These are phyloP conservation scores for Lapara coniferarum DNA, from an alignment of 2,888 invertebrate genomes.

Conservation along the genomic window DNA sequence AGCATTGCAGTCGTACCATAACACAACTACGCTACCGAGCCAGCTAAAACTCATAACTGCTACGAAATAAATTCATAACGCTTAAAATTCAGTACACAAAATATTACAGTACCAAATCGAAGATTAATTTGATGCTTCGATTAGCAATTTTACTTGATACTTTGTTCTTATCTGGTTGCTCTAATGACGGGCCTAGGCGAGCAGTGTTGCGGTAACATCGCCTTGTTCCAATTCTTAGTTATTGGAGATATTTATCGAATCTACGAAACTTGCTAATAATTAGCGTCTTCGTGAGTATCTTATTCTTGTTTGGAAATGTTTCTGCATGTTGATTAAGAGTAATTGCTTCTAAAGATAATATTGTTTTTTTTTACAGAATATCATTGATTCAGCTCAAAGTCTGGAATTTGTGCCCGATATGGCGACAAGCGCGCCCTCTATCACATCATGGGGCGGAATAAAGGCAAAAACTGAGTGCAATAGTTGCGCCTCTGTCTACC, in stretches of 20 bases:
- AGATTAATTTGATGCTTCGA: constrained; percentile 44
- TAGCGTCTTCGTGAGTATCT: constrained; percentile 27
- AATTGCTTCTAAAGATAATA: too few species aligned
- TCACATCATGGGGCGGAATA: too few species aligned
- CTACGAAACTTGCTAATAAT: constrained; percentile 44
- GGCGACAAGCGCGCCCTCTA: too few species aligned
- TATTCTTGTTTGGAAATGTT: background rate
- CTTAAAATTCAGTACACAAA: background rate
- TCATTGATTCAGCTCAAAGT: too few species aligned
- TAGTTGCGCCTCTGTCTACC: too few species aligned
- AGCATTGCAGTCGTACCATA: too few species aligned
- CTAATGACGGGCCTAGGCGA: constrained; percentile 58
- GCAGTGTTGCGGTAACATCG: constrained; percentile 50
- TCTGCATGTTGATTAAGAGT: background rate
- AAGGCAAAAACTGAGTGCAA: too few species aligned
- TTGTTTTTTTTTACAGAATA: too few species aligned
- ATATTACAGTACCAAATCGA: background rate
- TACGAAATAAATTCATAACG: background rate
- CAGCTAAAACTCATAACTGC: too few species aligned
- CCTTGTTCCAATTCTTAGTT: constrained; percentile 61
- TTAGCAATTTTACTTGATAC: constrained; percentile 35
- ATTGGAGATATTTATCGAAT: constrained; percentile 56
- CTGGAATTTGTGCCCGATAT: too few species aligned
- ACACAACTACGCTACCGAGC: too few species aligned
- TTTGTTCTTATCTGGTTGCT: constrained; percentile 61